Evolutionary conservation across 2,113 vertebrate genomes (phyloP).

Genomic region (Tetrao urogallus): DNA sequence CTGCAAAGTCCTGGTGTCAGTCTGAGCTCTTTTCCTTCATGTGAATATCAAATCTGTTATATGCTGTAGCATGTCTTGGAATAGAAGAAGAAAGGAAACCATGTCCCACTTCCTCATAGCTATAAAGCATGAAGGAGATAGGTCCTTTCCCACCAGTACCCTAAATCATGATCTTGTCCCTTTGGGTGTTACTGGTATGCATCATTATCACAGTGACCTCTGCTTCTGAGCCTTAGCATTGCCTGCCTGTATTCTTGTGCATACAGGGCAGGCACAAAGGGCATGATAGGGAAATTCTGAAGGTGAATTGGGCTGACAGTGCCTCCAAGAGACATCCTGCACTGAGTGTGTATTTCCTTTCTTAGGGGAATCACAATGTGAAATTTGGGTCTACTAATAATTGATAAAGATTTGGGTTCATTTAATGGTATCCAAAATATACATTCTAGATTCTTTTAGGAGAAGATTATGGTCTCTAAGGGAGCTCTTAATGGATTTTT

Average conservation of each 20-base stretch:
- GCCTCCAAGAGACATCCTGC: background rate
- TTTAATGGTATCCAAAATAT: background rate
- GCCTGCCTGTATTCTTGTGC: background rate
- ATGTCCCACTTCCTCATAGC: fast-evolving
- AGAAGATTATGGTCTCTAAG: background rate
- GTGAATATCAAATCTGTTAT: background rate
- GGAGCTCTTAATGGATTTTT: background rate
- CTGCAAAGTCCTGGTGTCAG: background rate
- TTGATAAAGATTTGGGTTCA: fast-evolving
- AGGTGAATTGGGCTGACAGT: background rate
- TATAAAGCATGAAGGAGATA: background rate
- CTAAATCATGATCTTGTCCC: background rate
- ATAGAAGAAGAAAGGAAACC: background rate
- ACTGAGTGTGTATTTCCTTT: background rate
- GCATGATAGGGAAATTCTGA: background rate
- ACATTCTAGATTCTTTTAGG: background rate
- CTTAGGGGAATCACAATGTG: background rate
- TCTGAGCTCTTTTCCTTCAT: background rate
- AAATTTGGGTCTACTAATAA: background rate
- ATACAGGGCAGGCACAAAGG: fast-evolving
- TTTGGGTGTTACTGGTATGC: background rate
- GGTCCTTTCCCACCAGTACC: background rate
- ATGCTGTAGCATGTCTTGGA: background rate
- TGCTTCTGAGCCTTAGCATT: background rate
- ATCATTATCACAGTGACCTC: background rate